phyloP scores from a whole-genome alignment of 2,888 invertebrate genomes.

The Lepidochitona cinerea region DNA sequence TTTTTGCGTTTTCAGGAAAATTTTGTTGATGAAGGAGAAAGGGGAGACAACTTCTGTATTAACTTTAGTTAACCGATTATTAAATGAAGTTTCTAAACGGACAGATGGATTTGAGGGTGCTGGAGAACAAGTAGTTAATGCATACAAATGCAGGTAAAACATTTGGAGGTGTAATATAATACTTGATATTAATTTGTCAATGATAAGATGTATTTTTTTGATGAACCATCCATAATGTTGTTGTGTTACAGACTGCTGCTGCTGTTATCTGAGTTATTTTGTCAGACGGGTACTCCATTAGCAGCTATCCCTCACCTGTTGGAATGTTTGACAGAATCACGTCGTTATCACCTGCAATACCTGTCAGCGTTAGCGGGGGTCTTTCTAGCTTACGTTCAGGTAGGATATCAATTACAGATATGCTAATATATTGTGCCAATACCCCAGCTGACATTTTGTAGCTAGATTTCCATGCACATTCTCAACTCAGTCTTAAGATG shows the following conservation, averaged over 20 bases:
- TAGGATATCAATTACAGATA: no score
- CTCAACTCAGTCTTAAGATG: no score
- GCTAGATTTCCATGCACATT: no score
- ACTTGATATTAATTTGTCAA: no score
- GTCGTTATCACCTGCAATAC: constrained; percentile 83
- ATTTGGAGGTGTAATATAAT: no score
- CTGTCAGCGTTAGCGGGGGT: constrained; percentile 82
- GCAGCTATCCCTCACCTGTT: constrained; percentile 74
- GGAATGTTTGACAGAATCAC: constrained; percentile 82
- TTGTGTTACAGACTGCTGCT: constrained; percentile 56
- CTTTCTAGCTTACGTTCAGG: constrained; percentile 83
- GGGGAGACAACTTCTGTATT: constrained; percentile 62
- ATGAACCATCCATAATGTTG: no score
- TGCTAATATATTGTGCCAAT: no score
- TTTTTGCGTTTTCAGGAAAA: constrained; percentile 37
- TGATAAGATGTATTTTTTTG: no score
- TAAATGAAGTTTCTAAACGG: constrained; percentile 38
- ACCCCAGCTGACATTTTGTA: no score
- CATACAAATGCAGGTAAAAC: constrained; percentile 52
- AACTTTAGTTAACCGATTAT: constrained; percentile 46
- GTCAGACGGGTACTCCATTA: constrained; percentile 59
- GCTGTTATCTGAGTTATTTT: constrained; percentile 59
- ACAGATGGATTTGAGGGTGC: constrained; percentile 37
- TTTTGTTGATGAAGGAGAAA: constrained; percentile 60
- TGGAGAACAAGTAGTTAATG: constrained; percentile 30